Evolutionary conservation across 2,888 invertebrate genomes (phyloP), one percentile per base, ranked within the genome.

Genomic region (Hyposoter didymator): DNA sequence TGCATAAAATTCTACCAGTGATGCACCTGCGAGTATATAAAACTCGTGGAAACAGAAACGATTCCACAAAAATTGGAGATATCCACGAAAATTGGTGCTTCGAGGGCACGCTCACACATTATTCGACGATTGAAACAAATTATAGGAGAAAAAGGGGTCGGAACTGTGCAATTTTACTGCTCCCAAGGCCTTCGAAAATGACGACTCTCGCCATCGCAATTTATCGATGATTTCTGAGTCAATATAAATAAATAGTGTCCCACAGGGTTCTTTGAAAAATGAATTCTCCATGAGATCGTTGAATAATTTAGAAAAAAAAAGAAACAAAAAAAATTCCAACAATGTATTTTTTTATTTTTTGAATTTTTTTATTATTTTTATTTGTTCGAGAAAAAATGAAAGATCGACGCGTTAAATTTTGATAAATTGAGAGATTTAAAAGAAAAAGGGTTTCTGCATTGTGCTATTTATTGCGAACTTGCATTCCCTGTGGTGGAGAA

Each of bases 11-110:
- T 59, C 1, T 59, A 22, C 14, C 22, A 28, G 28, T 28, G 14
- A 59, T 55, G 28, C 59, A 12, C 12, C 14, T 55, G 59, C 14
- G 59, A 28, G n/a, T 3, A 28, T 3, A 28, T 28, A 14, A 59
- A 59, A 70, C 43, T 17, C 59, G 22, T 55, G 45, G 62, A 59
- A 74, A 62, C 62, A 74, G 45, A 19, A 0, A 55, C 19, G 28
- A 62, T 62, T 59, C 17, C 45, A 45, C 39, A 28, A 17, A 62
- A 62, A 12, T 28, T 52, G 28, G 17, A 62, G 39, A 22, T 28
- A 39, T 22, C 43, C 17, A 45, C 59, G 22, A 59, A 74, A 59
- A 74, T 59, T 59, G 59, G 28, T 35, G 52, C 32, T 12, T 17
- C 32, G 35, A 28, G 45, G 39, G 22, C 28, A n/a, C 17, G 12